Percentiles rank a stretch among this genome's conserved stretches.
Conservation (phyloP, 2,797 vertebrate genomes). For the Monodelphis domestica region DNA sequence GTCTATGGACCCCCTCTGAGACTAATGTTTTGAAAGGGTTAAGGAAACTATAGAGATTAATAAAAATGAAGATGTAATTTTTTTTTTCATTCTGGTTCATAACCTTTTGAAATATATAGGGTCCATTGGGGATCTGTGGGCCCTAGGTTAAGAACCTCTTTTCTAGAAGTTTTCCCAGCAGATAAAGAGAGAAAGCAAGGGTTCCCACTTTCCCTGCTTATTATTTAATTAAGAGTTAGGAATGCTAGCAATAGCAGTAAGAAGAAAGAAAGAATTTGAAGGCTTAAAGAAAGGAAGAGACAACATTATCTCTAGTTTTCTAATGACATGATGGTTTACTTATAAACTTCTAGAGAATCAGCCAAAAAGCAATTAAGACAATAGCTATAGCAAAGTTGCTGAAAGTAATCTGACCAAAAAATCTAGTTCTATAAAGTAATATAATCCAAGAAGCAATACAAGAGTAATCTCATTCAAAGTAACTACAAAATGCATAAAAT, state of each 20-base stretch:
- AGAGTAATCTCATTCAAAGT: not conserved
- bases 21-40: not conserved
- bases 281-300: not conserved
- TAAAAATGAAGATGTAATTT: not conserved
- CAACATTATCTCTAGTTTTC: not conserved
- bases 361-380: not conserved
- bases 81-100: not conserved
- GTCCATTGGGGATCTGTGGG: not conserved
- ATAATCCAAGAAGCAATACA: not conserved
- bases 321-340: not conserved
- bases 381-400: not conserved
- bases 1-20: not conserved
- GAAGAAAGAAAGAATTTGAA: too few relatives aligned
- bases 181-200: not conserved
- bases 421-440: not conserved
- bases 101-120: not conserved
- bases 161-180: not conserved
- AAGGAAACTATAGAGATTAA: not conserved
- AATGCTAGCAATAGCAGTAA: too few relatives aligned
- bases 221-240: not conserved
- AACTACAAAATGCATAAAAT: not conserved
- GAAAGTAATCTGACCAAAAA: not conserved
- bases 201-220: not conserved
- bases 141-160: not conserved
- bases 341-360: not conserved